Evolutionary conservation across 53 echinoderm and acorn worm genomes (phyloP), one percentile per base, ranked within the genome.

Genomic region (Echinometra lucunter): DNA sequence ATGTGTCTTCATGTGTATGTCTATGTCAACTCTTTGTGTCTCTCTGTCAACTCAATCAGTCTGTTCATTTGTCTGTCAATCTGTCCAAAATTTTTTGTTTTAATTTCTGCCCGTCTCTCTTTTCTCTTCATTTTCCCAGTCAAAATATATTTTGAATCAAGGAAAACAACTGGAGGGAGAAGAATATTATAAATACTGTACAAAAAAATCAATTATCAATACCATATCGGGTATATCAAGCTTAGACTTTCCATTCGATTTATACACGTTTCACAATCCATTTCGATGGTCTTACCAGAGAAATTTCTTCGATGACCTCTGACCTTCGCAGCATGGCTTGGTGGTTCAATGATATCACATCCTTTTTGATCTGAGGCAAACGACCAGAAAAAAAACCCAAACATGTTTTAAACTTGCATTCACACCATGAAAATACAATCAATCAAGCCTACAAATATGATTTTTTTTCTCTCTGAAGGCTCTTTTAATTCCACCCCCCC

Each of bases 281-380:
- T 40, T 13, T 78, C 3, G 42, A 78, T 78, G 18, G 28, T n/a
- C 85, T 30, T 78, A 94, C 94, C 94, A 57, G 94, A 94, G n/a
- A 83, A 94, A 66, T 94, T 94, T 67, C 94, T 57, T 1, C 94
- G 57, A 63, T 94, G 94, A 83, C 94, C 94, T 44, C 94, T 82
- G 85, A 94, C 94, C 94, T 94, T 94, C 23, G 94, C n/a, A 17
- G 83, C 85, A 87, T 94, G 94, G 45, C 83, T 83, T 45, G 94
- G 94, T 42, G 94, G 83, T 44, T 94, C 94, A 40, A 37, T 18
- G 12, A 44, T 30, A 6, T 94, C 94, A 82, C 58, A 57, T 66
- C 94, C 94, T 35, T 94, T 82, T 83, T 82, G 94, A 63, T 94
- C 94, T 94, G 66, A 57, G 25, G 25, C 23, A 25, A 63, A 63